Evolutionary conservation across 2,113 vertebrate species (phyloP).

Genomic region (Perca flavescens): DNA sequence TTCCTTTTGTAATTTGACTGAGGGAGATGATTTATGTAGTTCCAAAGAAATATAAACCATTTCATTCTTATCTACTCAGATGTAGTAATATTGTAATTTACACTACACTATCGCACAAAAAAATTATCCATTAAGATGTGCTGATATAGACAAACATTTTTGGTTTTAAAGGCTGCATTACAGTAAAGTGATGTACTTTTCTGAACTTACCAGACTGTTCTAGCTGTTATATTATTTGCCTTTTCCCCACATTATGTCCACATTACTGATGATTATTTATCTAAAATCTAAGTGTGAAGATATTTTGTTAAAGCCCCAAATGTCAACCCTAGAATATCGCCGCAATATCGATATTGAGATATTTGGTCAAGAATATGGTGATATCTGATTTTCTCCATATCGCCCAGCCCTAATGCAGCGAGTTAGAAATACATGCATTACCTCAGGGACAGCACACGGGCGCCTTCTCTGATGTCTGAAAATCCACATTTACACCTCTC

Average conservation of each 20-base stretch:
- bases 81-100: neutral
- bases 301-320: too few relatives aligned
- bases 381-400: too few relatives aligned
- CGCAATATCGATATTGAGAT: too few relatives aligned
- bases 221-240: too few relatives aligned
- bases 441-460: neutral
- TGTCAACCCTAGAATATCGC: too few relatives aligned
- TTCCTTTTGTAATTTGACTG: neutral
- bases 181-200: too few relatives aligned
- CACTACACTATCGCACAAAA: neutral
- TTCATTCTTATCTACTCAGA: neutral
- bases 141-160: neutral
- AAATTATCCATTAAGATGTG: neutral
- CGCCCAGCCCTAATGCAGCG: neutral
- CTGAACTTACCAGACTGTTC: too few relatives aligned
- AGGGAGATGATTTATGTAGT: neutral
- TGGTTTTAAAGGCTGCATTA: too few relatives aligned
- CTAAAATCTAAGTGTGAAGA: too few relatives aligned
- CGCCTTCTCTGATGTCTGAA: neutral
- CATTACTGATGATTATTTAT: too few relatives aligned
- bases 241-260: too few relatives aligned
- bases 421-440: neutral
- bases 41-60: neutral
- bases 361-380: too few relatives aligned
- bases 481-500: conserved; percentile 11